Base-by-base conservation (phyloP, 1,140 invertebrate species). In the Hylyphantes graminicola region DNA sequence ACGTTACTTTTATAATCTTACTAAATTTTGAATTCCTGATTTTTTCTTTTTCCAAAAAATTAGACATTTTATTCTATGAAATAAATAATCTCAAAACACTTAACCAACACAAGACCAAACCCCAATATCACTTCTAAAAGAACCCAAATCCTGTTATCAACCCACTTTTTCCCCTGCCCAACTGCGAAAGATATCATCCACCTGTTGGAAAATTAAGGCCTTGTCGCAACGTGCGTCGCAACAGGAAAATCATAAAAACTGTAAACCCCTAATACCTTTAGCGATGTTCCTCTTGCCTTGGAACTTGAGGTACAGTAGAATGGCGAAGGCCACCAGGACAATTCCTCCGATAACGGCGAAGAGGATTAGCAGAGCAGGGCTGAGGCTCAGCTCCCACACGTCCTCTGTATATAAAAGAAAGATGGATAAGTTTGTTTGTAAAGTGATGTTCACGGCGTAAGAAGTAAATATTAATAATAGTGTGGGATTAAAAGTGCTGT, bases 241-340 rank as follows among this genome's bases (percentile, higher is more conserved):
- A 76, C 61, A 74, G 68, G 15, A 70, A n/a, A 19, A n/a, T 21
- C 65, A 15, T 15, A 12, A 68, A 35, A 35, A 68, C 15, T 21
- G 53, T 17, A 35, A 65, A 67, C 7, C 35, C 35, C 2, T 35
- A 35, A 59, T 81, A 83, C 80, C 80, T 83, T 83, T 83, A 12
- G 80, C 70, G 15, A 74, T 74, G 51, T 77, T 85, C 63, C 82
- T 76, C 61, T 21, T 68, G 57, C 82, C 82, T 21, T 85, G 82
- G 73, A 87, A 85, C 72, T 87, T 86, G 21, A 87, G 78, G 57
- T 87, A 82, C 2, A 87, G 59, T 9, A 87, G 83, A 70, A 87
- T 87, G 7, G 87, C 65, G 68, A 87, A 87, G 51, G 87, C 87
- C 35, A 87, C 82, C 6, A 87, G 72, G 19, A 87, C 82, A 5